Evolutionary conservation across 2,888 invertebrate genomes (phyloP).

Genomic region (Tetragnatha montana): DNA sequence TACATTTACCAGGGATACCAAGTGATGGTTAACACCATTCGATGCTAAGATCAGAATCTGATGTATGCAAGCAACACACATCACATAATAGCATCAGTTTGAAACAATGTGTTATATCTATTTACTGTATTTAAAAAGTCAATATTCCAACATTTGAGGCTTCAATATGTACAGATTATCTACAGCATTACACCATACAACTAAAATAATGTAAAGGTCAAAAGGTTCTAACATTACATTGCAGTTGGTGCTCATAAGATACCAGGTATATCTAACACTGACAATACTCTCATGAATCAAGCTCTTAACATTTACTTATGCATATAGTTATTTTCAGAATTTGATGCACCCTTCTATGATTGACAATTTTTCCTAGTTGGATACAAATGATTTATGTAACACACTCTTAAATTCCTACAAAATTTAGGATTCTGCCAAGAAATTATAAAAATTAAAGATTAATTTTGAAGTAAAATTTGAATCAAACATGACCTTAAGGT

Average conservation of each 20-base stretch:
- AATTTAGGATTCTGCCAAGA: neutral
- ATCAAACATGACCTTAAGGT: conserved; percentile 13
- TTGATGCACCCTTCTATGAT: neutral
- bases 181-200: conserved; percentile 1
- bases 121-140: conserved; percentile 18
- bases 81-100: conserved; percentile 9
- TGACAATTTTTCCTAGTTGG: neutral
- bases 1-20: conserved; percentile 54
- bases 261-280: conserved; percentile 12
- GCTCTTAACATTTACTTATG: conserved; percentile 22
- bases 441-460: neutral
- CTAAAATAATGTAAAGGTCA: neutral
- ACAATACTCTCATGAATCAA: conserved; percentile 13
- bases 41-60: conserved; percentile 60
- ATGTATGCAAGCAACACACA: conserved; percentile 61
- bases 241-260: conserved; percentile 22
- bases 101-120: conserved; percentile 7
- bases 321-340: neutral
- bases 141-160: conserved; percentile 8
- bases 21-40: conserved; percentile 63
- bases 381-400: neutral
- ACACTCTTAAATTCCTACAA: neutral
- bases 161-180: conserved; percentile 28
- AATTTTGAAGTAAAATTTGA: neutral
- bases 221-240: neutral